Evolutionary conservation across 2,888 invertebrate species (phyloP), one percentile per base, ranked within the genome.

Genomic region (Endomychus coccineus): DNA sequence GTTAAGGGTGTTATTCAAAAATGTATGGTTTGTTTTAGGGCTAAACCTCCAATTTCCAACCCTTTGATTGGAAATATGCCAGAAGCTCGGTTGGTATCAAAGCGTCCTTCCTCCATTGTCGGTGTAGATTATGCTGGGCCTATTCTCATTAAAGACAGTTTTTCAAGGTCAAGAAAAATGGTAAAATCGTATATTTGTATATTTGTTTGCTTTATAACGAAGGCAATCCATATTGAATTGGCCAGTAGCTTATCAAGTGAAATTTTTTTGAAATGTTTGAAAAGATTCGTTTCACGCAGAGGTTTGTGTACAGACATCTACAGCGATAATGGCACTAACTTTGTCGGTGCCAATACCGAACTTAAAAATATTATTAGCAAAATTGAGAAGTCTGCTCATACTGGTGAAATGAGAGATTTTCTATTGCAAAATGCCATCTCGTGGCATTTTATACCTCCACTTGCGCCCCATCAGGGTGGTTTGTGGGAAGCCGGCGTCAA

Each of bases 171-270:
- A n/a, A n/a, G n/a, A n/a, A n/a, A n/a, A n/a, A n/a, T n/a, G n/a
- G n/a, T n/a, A n/a, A n/a, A n/a, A n/a, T n/a, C n/a, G n/a, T n/a
- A n/a, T n/a, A n/a, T n/a, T n/a, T 12, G 27, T 13, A 12, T 42
- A 19, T 44, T 38, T 31, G 27, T 46, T 32, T 46, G 42, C 17
- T 30, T 46, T 16, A 16, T 16, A n/a, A 36, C 34, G 2, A 44
- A 44, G 28, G 44, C 46, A 6, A 25, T 45, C n/a, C 45, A 45
- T 19, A 31, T 41, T 28, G 46, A 41, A 36, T 16, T 38, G 10
- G 35, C 38, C 7, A 27, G 40, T 5, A 36, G 37, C 24, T 21
- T 44, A 31, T 27, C 36, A 7, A 37, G 38, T 5, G 40, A 43
- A 32, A 17, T 29, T n/a, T 44, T 46, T 22, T 6, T 44, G 12